Evolutionary conservation across 1,140 invertebrate species (phyloP).

Genomic region (Glossosoma conforme): DNA sequence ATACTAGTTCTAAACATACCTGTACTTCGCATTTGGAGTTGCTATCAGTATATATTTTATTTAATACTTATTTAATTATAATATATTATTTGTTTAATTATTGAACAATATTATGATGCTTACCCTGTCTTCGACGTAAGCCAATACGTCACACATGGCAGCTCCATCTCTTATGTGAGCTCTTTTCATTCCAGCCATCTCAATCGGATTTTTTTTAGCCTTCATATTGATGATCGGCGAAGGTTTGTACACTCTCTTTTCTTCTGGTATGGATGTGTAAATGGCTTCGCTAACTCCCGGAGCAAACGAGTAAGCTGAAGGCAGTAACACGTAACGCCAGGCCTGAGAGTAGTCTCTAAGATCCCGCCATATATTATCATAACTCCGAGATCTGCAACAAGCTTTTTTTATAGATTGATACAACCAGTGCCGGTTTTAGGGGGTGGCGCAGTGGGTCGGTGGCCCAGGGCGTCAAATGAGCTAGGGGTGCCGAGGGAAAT

Average conservation of each 20-base stretch:
- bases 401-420: too few relatives aligned
- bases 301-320: conserved; percentile 64
- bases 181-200: conserved; percentile 81
- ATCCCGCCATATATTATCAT: conserved; percentile 65
- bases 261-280: conserved; percentile 56
- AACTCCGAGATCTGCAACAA: conserved; percentile 60
- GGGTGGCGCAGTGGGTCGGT: too few relatives aligned
- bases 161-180: conserved; percentile 83
- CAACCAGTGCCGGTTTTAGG: too few relatives aligned
- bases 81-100: conserved; percentile 2
- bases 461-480: too few relatives aligned
- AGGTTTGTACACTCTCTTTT: conserved; percentile 54
- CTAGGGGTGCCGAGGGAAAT: too few relatives aligned
- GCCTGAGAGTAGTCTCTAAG: conserved; percentile 60
- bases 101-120: too few relatives aligned
- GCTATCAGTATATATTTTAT: neutral
- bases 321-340: conserved; percentile 66
- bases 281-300: conserved; percentile 74
- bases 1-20: too few relatives aligned
- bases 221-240: conserved; percentile 80
- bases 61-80: conserved; percentile 4
- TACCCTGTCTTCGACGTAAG: conserved; percentile 75
- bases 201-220: conserved; percentile 78
- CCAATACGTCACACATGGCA: conserved; percentile 85
- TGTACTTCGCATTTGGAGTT: too few relatives aligned